Evolutionary conservation across 2,797 vertebrate species (phyloP), one percentile per base, ranked within the genome.

Genomic region (Phataginus tricuspis): DNA sequence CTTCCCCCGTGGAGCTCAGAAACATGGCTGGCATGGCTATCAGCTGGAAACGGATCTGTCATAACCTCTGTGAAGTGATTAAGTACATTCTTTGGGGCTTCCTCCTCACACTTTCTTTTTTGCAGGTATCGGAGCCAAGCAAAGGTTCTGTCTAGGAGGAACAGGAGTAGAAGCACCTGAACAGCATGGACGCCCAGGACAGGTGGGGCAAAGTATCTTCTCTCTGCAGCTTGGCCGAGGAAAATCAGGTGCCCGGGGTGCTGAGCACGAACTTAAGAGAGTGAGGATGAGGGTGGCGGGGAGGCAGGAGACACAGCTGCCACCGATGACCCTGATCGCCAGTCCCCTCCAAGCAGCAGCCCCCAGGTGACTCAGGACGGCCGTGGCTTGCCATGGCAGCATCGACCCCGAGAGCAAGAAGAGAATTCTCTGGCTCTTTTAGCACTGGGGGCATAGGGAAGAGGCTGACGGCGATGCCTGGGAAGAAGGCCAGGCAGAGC

Each of bases 81-180:
- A 55, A 89, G 57, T 18, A 42, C 12, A 19, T n/a, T 63, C 29
- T 49, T 61, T 31, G 88, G 11, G 31, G 37, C 27, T 69, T 92
- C 18, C 51, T 57, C n/a, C 37, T 61, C 42, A 19, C 15, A 19
- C 10, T 34, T 37, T 25, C 18, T 84, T 59, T 89, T 82, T 71
- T 83, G 31, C 79, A 96, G 92, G 78, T 45, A 42, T 66, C 63
- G 42, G 79, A 93, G 63, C 42, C 49, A 82, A 86, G 55, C 69
- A 7, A 63, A 72, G 51, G 21, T 71, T 91, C 91, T 74, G 64
- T 63, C 57, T 77, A 53, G 34, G 49, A 95, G 84, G 29, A 68
- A 15, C n/a, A 74, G n/a, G 51, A 5, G 5, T 0, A 14, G 25
- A 82, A 61, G 49, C 12, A 5, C 21, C 63, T 55, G 34, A 71